A percentile compares a stretch with the other conserved stretches of the same genome.
Evolutionary conservation across 2,888 invertebrate species (phyloP).

Genomic region (Cordilura impudica): DNA sequence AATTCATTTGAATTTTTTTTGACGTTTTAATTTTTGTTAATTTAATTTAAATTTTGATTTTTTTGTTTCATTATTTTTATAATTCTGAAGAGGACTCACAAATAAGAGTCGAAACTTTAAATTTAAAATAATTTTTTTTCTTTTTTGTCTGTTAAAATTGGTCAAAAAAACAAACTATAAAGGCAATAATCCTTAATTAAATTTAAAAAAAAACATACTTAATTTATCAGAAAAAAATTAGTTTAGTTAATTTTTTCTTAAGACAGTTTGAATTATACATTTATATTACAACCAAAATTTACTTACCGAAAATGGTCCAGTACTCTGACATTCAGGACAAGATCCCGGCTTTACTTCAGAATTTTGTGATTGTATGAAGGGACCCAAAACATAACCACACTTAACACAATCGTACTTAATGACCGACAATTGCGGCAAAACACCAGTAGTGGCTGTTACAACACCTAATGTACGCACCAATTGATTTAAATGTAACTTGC

Average conservation of each 20-base stretch:
- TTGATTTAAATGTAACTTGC: constrained; percentile 94
- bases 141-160: no score
- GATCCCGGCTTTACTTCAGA: constrained; percentile 96
- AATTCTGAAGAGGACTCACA: no score
- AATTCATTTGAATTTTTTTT: no score
- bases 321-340: constrained; percentile 98
- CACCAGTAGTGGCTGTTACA: constrained; percentile 96
- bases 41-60: no score
- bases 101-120: no score
- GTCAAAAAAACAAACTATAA: no score
- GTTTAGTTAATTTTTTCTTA: background rate
- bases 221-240: constrained; percentile 5
- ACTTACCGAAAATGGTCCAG: constrained; percentile 93
- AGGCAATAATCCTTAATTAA: no score
- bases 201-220: no score
- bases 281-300: background rate
- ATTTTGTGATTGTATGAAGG: constrained; percentile 95
- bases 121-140: no score
- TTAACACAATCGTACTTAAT: constrained; percentile 98
- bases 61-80: no score
- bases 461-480: constrained; percentile 95
- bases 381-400: constrained; percentile 96
- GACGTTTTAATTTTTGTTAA: no score
- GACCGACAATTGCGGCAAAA: constrained; percentile 95
- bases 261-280: background rate